Evolutionary conservation across 2,888 invertebrate species (phyloP).

Genomic region (Hydriomena furcata): DNA sequence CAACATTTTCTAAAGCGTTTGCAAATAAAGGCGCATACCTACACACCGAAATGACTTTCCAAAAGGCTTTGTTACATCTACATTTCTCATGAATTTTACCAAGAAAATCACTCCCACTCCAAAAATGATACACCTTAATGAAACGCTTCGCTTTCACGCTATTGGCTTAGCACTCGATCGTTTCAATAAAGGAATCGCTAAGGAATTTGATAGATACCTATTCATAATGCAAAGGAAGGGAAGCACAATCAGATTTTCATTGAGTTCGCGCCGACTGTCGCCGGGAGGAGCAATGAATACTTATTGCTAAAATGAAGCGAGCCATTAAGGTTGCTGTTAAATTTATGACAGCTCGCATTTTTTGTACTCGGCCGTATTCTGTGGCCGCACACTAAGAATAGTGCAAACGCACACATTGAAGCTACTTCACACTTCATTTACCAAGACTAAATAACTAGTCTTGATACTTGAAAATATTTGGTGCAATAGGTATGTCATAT

Average conservation of each 20-base stretch:
- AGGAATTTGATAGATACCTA: constrained; percentile 65
- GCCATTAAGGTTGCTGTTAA: too few relatives aligned
- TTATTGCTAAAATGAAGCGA: constrained; percentile 79
- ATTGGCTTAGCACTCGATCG: constrained; percentile 62
- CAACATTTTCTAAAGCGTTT: constrained; percentile 68
- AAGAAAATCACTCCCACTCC: constrained; percentile 39
- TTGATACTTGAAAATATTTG: too few relatives aligned
- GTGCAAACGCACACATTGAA: too few relatives aligned
- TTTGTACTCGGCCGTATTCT: too few relatives aligned
- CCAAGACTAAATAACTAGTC: too few relatives aligned
- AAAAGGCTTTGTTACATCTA: constrained; percentile 55
- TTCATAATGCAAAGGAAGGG: constrained; percentile 74
- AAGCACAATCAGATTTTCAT: constrained; percentile 79
- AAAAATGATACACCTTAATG: constrained; percentile 57
- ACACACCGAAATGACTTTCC: constrained; percentile 61
- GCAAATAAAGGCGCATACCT: constrained; percentile 63
- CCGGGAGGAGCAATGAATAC: constrained; percentile 72
- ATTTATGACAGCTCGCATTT: too few relatives aligned
- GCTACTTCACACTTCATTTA: too few relatives aligned
- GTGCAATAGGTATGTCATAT: too few relatives aligned
- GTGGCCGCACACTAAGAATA: too few relatives aligned
- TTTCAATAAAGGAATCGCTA: constrained; percentile 63
- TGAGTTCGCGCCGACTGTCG: constrained; percentile 49
- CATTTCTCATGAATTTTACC: constrained; percentile 46
- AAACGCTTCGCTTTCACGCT: constrained; percentile 53